phyloP scores from a whole-genome alignment of 2,888 invertebrate species.

The Bedellia somnulentella region DNA sequence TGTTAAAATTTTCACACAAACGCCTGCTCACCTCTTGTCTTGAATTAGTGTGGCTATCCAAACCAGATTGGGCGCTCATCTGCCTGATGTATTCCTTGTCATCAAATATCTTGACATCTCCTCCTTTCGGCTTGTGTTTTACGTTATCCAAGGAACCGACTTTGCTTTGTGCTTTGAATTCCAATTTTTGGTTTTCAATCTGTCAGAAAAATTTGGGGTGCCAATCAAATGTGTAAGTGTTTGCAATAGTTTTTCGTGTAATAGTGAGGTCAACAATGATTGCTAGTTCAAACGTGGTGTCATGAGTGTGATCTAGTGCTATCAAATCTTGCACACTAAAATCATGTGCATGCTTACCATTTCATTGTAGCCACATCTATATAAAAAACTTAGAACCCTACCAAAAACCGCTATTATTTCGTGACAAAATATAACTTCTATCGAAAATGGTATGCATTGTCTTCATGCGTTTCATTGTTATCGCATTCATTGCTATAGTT shows the following conservation, averaged over 20 bases:
- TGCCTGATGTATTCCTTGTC: conserved; percentile 90
- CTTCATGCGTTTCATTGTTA: too few species aligned
- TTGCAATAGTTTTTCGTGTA: neutral
- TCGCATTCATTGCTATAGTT: too few species aligned
- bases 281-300: conserved; percentile 8
- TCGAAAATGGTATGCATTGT: too few species aligned
- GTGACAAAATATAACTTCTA: too few species aligned
- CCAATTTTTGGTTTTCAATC: conserved; percentile 89
- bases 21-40: conserved; percentile 49
- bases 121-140: conserved; percentile 89
- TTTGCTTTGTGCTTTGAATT: conserved; percentile 91
- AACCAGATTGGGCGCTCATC: conserved; percentile 49
- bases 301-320: conserved; percentile 5
- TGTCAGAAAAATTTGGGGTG: conserved; percentile 44
- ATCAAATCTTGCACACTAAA: too few species aligned
- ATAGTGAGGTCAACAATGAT: neutral
- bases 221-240: conserved; percentile 6
- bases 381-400: too few species aligned
- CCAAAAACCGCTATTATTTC: too few species aligned
- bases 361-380: too few species aligned
- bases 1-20: neutral
- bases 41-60: conserved; percentile 35
- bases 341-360: too few species aligned
- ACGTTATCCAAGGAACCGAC: conserved; percentile 90
- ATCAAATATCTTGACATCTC: conserved; percentile 91